Evolutionary conservation across 2,113 vertebrate genomes (phyloP).

Genomic region (Lophius piscatorius): DNA sequence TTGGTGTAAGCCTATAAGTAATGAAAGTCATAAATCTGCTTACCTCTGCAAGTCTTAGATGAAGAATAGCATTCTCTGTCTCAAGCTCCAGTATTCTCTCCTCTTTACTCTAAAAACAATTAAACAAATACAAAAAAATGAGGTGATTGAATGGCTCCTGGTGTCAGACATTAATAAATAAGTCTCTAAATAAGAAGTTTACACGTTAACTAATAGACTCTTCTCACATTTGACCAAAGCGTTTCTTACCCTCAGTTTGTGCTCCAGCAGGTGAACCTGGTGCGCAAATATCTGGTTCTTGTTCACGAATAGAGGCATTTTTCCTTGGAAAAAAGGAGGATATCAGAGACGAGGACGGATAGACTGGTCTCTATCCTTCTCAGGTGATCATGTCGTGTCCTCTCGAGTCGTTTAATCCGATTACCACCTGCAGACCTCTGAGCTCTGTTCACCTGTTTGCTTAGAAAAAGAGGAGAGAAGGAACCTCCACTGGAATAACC

Average conservation of each 20-base stretch:
- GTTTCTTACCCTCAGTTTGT: conserved; percentile 78
- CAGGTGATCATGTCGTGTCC: conserved; percentile 19
- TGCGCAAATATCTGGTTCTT: conserved; percentile 78
- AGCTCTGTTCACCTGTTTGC: conserved; percentile 23
- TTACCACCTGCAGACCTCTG: conserved; percentile 47
- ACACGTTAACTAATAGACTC: too few relatives aligned
- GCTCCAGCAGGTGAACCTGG: conserved; percentile 77
- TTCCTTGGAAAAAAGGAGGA: not conserved
- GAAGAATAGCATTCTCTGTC: conserved; percentile 86
- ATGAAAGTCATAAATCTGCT: conserved; percentile 24
- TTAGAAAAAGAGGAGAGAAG: not conserved
- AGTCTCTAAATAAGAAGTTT: too few relatives aligned
- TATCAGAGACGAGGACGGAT: not conserved
- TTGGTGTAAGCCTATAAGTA: not conserved
- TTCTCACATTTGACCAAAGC: too few relatives aligned
- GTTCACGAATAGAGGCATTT: conserved; percentile 78
- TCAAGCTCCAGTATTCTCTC: conserved; percentile 86
- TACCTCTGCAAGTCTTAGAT: conserved; percentile 83
- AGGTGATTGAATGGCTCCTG: not conserved
- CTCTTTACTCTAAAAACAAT: conserved; percentile 81
- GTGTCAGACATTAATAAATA: not conserved
- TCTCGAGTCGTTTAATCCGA: conserved; percentile 57
- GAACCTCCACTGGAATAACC: too few relatives aligned
- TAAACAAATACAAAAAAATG: not conserved
- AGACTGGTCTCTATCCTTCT: conserved; percentile 4